Base-by-base conservation (phyloP, 2,113 vertebrate genomes). In the Scolopax mira region DNA sequence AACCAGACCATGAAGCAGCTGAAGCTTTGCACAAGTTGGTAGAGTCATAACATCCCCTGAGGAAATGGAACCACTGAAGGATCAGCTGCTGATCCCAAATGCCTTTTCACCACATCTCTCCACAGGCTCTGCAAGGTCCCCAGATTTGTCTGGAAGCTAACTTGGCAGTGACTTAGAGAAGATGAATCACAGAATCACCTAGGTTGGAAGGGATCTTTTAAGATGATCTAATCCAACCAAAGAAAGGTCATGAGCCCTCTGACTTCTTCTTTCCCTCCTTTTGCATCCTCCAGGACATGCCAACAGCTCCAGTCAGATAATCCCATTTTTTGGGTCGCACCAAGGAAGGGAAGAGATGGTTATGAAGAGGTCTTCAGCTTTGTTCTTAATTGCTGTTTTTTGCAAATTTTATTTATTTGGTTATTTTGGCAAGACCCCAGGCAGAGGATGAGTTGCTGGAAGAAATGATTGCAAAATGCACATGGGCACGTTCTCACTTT, bases 1-100 rank as follows among this genome's bases (percentile, higher is more conserved):
- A n/a, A 37, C 2, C 48, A 55, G 39, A 31, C 23, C 12, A 1
- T 7, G 71, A 41, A 41, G 41, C 3, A 2, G 51, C 24, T 55
- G 80, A 62, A 66, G 27, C 23, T 79, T 51, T 71, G 51, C 51
- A 35, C 11, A 23, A 30, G 16, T 31, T 49, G 67, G 18, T 19
- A 22, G 62, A 58, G 15, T 13, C 77, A 7, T 10, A 48, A 10
- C 15, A 7, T 75, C 42, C 75, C 35, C 24, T 8, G 31, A 0
- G 5, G 27, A 57, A 51, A n/a, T 1, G 1, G 48, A 93, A 61
- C 37, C 23, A 4, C 55, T 0, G 0, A 44, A 64, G 16, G 7
- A 24, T 88, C 79, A 66, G 44, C 41, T 79, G 66, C 46, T 39
- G 24, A 65, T 75, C 71, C 57, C 71, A 39, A 79, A 78, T 10